Conservation (phyloP, 2,888 invertebrate species). For the Synergus gifuensis region DNA sequence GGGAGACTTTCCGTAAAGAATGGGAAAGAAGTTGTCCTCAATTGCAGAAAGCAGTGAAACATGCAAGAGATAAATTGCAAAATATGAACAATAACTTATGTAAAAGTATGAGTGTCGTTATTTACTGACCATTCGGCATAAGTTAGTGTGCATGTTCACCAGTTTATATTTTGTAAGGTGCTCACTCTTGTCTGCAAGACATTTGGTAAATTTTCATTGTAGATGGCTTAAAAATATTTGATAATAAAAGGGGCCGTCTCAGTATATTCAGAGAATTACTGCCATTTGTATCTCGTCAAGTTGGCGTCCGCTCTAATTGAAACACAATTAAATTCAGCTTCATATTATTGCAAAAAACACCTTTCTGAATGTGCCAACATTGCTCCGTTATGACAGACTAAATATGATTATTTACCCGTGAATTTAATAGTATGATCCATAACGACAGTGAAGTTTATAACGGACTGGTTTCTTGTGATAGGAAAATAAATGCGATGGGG, state of each 20-base stretch:
- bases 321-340: too few relatives aligned
- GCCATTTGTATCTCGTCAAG: too few relatives aligned
- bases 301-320: too few relatives aligned
- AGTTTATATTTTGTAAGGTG: neutral
- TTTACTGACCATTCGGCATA: neutral
- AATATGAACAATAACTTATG: neutral
- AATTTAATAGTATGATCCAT: slow-evolving; percentile 11
- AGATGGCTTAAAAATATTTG: too few relatives aligned
- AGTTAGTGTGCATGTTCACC: neutral
- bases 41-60: neutral
- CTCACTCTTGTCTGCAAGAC: neutral
- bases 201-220: neutral
- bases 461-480: slow-evolving; percentile 18
- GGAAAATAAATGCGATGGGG: slow-evolving; percentile 30
- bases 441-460: slow-evolving; percentile 1
- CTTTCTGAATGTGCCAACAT: too few relatives aligned
- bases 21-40: neutral
- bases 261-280: too few relatives aligned
- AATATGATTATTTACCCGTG: neutral
- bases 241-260: too few relatives aligned
- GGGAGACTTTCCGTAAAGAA: neutral
- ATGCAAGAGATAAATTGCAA: neutral
- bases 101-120: neutral
- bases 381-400: neutral
- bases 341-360: too few relatives aligned